These are phyloP conservation scores for Todus mexicanus DNA, from an alignment of 2,797 vertebrate genomes.

Conservation along the genomic window DNA sequence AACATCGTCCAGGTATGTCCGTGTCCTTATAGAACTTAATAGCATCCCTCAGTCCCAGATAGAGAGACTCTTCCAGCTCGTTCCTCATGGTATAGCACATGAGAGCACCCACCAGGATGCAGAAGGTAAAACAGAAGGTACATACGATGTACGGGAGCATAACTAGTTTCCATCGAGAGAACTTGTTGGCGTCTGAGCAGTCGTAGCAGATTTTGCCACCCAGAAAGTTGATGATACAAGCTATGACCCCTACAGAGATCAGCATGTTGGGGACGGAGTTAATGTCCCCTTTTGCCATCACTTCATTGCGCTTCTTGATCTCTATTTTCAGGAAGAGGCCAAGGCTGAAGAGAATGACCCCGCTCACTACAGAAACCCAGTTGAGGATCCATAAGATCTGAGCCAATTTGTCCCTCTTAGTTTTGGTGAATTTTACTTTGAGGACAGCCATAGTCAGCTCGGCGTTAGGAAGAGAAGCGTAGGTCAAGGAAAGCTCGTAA, in stretches of 20 bases:
- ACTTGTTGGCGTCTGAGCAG: constrained; percentile 86
- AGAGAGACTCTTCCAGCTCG: constrained; percentile 85
- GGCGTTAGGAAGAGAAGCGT: background rate
- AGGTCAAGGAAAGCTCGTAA: constrained; percentile 42
- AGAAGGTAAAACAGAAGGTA: constrained; percentile 91
- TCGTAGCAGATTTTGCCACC: constrained; percentile 95
- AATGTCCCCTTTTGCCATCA: constrained; percentile 85
- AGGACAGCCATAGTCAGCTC: constrained; percentile 84
- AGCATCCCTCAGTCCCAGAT: constrained; percentile 81
- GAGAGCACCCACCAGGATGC: constrained; percentile 86
- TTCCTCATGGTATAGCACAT: constrained; percentile 90
- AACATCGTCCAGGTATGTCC: constrained; percentile 88
- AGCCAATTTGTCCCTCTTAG: constrained; percentile 86
- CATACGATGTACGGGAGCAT: constrained; percentile 90
- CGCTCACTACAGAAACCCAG: constrained; percentile 89
- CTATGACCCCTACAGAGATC: constrained; percentile 85
- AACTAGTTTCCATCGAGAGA: constrained; percentile 88
- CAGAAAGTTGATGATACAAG: constrained; percentile 89
- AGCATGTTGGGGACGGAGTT: constrained; percentile 89
- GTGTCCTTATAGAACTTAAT: constrained; percentile 91
- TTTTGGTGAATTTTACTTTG: constrained; percentile 88
- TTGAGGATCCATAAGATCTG: constrained; percentile 93
- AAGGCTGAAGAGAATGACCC: constrained; percentile 85
- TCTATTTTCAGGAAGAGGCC: constrained; percentile 91
- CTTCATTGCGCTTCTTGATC: constrained; percentile 84